Evolutionary conservation across 2,797 vertebrate genomes (phyloP), one percentile per base, ranked within the genome.

Genomic region (Tangara arthus): DNA sequence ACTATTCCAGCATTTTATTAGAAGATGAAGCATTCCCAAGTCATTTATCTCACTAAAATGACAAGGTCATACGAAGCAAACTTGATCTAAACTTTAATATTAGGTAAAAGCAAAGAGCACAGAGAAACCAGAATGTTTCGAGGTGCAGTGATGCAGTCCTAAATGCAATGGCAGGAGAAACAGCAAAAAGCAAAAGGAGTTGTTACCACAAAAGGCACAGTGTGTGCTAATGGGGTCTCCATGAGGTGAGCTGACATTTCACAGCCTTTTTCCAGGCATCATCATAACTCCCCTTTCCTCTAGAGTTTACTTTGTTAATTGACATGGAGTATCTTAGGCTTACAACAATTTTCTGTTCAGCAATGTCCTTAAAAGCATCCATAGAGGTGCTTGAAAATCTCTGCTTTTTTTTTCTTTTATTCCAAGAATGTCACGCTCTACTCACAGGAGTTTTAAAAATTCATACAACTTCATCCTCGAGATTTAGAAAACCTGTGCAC

Each of bases 301-400:
- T 26, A 30, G 60, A 70, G 63, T 87, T 95, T n/a, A 72, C 30
- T 60, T 82, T 69, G 59, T 61, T 84, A 87, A 90, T 37, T 64
- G n/a, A 71, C 19, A 60, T 37, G 18, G 35, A 89, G 53, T 11
- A 89, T 13, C 14, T 88, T 7, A 66, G 14, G 30, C 53, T 78
- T 44, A 61, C 50, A 35, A 18, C 18, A 35, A 50, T 39, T 68
- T 76, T 60, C 66, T 42, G 11, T 52, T 27, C 35, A 49, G 49
- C 52, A 75, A 68, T 30, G 55, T 8, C 42, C 49, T 41, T 82
- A 53, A 87, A 69, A 77, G 57, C 64, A 65, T 75, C 21, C 42
- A 47, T 8, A 26, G 26, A 41, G 23, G 23, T 89, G 22, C 26
- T 12, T 34, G 64, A 60, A 87, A 80, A 90, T 39, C 81, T 32